Evolutionary conservation across 2,797 vertebrate species (phyloP), one percentile per base, ranked within the genome.

Genomic region (Helostoma temminkii): DNA sequence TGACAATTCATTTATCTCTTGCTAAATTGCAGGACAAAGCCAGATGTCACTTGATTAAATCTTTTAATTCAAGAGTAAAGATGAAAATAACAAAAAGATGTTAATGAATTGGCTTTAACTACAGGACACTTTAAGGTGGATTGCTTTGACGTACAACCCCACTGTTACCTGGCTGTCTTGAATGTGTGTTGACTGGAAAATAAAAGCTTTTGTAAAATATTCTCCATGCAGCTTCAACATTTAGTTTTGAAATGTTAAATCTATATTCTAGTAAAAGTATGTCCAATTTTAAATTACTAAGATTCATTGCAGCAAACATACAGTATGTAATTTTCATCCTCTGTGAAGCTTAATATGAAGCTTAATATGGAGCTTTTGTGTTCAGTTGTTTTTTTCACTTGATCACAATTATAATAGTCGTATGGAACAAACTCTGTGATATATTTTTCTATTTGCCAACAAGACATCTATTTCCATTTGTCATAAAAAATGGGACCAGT

Each of bases 11-110:
- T 89, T 88, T 61, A 42, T n/a, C 54, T 63, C 65, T 36, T 10
- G 87, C 91, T 92, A 94, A 95, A 95, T 92, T 92, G 93, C 94
- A 94, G 93, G 94, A 95, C 94, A 94, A 95, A 93, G 91, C 90
- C 83, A 67, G 89, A 90, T 92, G 94, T 92, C 93, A 94, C 94
- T 93, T 88, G 93, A 92, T 93, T 92, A 91, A 92, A 93, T 94
- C 88, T 94, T 95, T 95, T 66, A 90, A 92, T 94, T 93, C 90
- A 93, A 78, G 74, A 80, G 88, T 74, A 86, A 90, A 77, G 83
- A 71, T 73, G 72, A 88, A 82, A 84, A 59, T 58, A 67, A 80
- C 74, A 69, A 77, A 78, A 47, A 63, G 50, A 43, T 26, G 55
- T 19, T 32, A 52, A 37, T 48, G n/a, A 68, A 68, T 43, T 10